phyloP scores from a whole-genome alignment of 2,113 vertebrate species.

The Podarcis cretensis region DNA sequence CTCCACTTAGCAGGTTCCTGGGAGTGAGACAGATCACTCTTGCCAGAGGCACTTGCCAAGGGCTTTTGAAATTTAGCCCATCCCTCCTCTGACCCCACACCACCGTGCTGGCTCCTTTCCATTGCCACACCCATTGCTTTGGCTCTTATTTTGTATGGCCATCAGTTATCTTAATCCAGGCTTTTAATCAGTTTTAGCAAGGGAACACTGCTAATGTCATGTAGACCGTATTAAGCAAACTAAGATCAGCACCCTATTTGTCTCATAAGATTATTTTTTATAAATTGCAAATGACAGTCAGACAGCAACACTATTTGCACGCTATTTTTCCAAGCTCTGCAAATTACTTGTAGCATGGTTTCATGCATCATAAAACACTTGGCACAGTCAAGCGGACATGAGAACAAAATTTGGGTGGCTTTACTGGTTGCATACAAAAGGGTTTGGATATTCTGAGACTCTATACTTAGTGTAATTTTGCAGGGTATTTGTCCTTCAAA shows the following conservation, averaged over 20 bases:
- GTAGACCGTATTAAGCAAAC: constrained; percentile 1
- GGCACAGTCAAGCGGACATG: background rate
- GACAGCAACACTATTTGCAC: constrained; percentile 7
- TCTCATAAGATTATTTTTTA: constrained; percentile 20
- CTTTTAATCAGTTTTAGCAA: constrained; percentile 12
- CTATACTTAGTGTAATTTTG: background rate
- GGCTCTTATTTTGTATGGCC: background rate
- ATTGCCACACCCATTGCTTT: background rate
- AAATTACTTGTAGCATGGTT: background rate
- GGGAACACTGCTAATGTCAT: background rate
- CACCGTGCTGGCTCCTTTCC: no score
- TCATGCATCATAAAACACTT: constrained; percentile 18
- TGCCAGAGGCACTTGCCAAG: no score
- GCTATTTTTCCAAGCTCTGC: background rate
- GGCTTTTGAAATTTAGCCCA: no score
- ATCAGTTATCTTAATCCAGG: background rate
- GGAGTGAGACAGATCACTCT: no score
- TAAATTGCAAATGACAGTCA: constrained; percentile 16
- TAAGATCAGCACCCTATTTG: constrained; percentile 3
- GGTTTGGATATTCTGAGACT: background rate
- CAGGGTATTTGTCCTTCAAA: background rate
- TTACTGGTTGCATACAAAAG: background rate
- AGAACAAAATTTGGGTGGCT: background rate
- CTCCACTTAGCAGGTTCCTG: no score
- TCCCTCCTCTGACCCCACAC: no score